Percentiles rank a stretch among this genome's conserved stretches.
These are phyloP conservation scores for Chionomys nivalis DNA, from an alignment of 2,113 vertebrate genomes.

Conservation along the genomic window DNA sequence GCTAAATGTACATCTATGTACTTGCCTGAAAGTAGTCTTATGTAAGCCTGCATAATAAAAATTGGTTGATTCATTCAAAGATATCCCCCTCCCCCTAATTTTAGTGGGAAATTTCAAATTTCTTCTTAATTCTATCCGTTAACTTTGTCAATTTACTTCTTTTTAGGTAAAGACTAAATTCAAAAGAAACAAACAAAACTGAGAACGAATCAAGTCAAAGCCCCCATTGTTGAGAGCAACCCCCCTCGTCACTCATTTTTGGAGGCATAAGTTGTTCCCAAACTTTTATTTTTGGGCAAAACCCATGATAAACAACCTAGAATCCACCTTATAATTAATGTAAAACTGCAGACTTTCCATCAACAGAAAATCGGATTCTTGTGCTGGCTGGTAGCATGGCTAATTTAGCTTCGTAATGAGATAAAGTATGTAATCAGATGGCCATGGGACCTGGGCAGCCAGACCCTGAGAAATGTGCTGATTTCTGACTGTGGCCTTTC, in stretches of 20 bases:
- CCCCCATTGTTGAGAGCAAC: background rate
- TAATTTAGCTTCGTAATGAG: constrained; percentile 47
- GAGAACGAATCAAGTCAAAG: background rate
- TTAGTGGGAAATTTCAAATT: background rate
- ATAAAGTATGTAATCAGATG: constrained; percentile 43
- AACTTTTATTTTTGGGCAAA: constrained; percentile 7
- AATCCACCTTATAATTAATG: constrained; percentile 51
- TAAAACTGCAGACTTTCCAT: constrained; percentile 46
- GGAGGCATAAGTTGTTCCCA: background rate
- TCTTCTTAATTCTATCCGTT: background rate
- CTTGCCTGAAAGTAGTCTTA: background rate
- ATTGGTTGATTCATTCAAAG: background rate
- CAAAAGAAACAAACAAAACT: background rate
- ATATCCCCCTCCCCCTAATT: background rate
- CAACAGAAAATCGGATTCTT: constrained; percentile 4
- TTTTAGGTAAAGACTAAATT: constrained; percentile 21
- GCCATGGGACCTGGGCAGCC: background rate
- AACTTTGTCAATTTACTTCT: background rate
- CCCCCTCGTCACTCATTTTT: background rate
- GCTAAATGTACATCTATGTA: background rate
- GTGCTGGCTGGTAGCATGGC: background rate
- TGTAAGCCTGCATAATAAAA: background rate
- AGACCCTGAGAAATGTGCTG: background rate
- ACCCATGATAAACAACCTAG: background rate
- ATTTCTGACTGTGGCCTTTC: constrained; percentile 7